Conservation (phyloP, 2,113 vertebrate species). For the Platichthys stellatus region DNA sequence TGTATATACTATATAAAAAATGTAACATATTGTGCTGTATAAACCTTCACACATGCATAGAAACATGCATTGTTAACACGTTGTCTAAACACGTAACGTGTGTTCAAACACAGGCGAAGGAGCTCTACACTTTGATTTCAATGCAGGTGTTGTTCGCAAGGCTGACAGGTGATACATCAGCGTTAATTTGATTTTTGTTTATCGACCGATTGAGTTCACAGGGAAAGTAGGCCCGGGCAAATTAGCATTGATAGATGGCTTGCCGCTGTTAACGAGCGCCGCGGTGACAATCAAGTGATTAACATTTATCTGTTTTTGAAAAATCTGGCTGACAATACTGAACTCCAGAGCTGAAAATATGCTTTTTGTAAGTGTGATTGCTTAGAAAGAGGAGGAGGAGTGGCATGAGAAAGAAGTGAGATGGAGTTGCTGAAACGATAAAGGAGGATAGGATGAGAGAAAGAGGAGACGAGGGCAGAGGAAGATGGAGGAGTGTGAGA, state of each 20-base stretch:
- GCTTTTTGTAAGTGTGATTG: background rate
- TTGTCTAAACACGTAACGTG: background rate
- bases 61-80: background rate
- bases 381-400: background rate
- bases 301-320: slow-evolving; percentile 32
- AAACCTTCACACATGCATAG: background rate
- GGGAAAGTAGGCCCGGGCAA: slow-evolving; percentile 27
- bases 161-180: slow-evolving; percentile 33
- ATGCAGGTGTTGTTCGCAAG: slow-evolving; percentile 13
- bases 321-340: background rate
- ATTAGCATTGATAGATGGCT: slow-evolving; percentile 48
- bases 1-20: too few species aligned
- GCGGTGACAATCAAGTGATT: slow-evolving; percentile 16
- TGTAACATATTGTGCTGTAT: too few species aligned
- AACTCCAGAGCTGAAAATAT: background rate
- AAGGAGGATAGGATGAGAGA: background rate
- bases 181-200: slow-evolving; percentile 46
- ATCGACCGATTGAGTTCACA: slow-evolving; percentile 11
- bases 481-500: background rate
- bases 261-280: slow-evolving; percentile 14
- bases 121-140: slow-evolving; percentile 10
- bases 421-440: slow-evolving; percentile 10
- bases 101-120: background rate
- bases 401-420: background rate
- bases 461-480: background rate